Base-by-base conservation (phyloP, 2,797 vertebrate genomes). In the Pseudopleuronectes americanus region DNA sequence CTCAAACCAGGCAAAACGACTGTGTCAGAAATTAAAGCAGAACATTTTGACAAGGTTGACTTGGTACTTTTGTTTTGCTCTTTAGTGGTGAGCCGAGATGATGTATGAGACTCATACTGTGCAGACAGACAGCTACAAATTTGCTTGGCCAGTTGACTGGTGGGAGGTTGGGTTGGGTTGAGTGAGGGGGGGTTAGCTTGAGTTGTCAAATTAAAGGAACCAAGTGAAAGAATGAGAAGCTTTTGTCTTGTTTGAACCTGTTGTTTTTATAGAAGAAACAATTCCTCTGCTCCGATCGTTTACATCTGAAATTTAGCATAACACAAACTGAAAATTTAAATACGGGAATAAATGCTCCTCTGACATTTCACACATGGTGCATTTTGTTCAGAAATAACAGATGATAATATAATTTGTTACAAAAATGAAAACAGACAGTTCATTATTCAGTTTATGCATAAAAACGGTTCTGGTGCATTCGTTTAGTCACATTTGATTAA, bases 71-170 rank as follows among this genome's bases (percentile, higher is more conserved):
- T 86, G 77, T 88, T 77, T 72, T 63, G 80, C 47, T 74, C 75
- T 79, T 64, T 8, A 66, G 63, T 31, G 74, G 53, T 36, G 43
- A 88, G 90, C 86, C 90, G 86, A 87, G 80, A 91, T 94, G 93
- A 95, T 94, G 89, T 88, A 94, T 92, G 92, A 89, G 87, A 82
- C 75, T 83, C 92, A 92, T 76, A 91, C 88, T 93, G 92, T 92
- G 93, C 89, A 81, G 84, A 88, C 90, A 90, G 89, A 86, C 89
- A 92, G 87, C 88, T 86, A 95, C 94, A 94, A 93, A 95, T 95
- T 93, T 94, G 85, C 89, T 76, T 78, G 87, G 87, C 90, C 87
- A 86, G 89, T 92, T 90, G 78, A 77, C 91, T 80, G 87, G 92
- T 84, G 87, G 86, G 84, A 83, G 88, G 85, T 57, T 68, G 64